A percentile compares a stretch with the other conserved stretches of the same genome.
These are phyloP conservation scores for Halcyon smyrnensis DNA, from an alignment of 2,797 vertebrate genomes.

Conservation along the genomic window DNA sequence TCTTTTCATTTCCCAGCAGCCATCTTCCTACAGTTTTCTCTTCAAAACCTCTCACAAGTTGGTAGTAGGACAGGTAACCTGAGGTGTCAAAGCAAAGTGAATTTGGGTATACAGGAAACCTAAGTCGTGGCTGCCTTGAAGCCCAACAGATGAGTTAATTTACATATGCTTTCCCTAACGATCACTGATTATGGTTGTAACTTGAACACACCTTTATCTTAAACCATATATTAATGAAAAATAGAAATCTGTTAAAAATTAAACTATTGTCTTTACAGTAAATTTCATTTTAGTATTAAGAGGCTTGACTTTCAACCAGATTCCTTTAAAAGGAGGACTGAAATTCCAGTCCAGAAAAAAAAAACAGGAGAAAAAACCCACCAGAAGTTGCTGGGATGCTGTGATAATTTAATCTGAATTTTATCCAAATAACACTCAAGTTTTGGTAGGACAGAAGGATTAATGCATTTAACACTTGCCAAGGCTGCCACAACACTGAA, in stretches of 20 bases:
- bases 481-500: not conserved
- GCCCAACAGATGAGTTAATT: not conserved
- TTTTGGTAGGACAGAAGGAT: not conserved
- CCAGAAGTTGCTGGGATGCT: not conserved
- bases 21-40: not conserved
- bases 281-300: not conserved
- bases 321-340: not conserved
- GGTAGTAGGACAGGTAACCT: not conserved
- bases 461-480: constrained; percentile 1
- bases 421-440: constrained; percentile 14
- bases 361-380: not conserved
- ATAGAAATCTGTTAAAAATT: not conserved
- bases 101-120: not conserved
- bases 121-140: not conserved
- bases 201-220: not conserved
- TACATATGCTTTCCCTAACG: not conserved
- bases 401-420: constrained; percentile 36
- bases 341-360: not conserved
- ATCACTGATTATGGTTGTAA: not conserved
- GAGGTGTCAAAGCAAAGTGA: not conserved
- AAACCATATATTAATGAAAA: not conserved
- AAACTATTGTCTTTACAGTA: not conserved
- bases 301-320: not conserved
- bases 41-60: not conserved
- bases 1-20: not conserved